Evolutionary conservation across 1,140 invertebrate genomes (phyloP), one percentile per base, ranked within the genome.

Genomic region (Eupristina koningsbergeri): DNA sequence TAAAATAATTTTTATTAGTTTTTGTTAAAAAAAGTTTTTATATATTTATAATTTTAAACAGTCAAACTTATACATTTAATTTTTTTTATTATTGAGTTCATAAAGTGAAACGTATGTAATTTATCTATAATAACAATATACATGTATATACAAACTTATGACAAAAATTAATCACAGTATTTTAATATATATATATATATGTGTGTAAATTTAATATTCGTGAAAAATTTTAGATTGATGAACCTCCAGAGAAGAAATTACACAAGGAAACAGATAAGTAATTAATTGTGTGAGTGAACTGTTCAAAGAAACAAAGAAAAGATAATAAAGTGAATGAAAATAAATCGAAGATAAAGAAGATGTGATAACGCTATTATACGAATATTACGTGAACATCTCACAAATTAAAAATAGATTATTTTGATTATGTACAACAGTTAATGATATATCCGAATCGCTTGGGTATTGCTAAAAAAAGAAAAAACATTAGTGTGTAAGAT

Each of bases 401-500:
- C 84, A 90, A 90, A 91, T 89, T 90, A 91, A 88, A 89, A 89
- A 92, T 90, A 91, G 89, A 92, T 91, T 92, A 92, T 92, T 92
- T 92, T 91, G 89, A 82, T 91, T 91, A 84, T 92, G 86, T 89
- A 91, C 88, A 91, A 91, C 88, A 89, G 89, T 90, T 90, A 61
- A 80, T 81, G 88, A 89, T 90, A 91, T 87, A 91, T 87, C 84
- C 90, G 89, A 90, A 87, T 91, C 89, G 89, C 89, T 91, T 88
- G 87, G 89, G 88, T 90, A 91, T 90, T 89, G 89, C 86, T 91
- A 91, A 88, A 87, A 67, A 67, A 86, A 47, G 47, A 50, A 76
- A 80, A 45, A 17, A 61, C 22, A 29, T 69, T 84, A 84, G 69
- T 9, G 15, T 67, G 58, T 80, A 80, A 76, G 69, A 31, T 80